Conservation (phyloP, 2,113 vertebrate genomes). For the Ariopsis seemanni region DNA sequence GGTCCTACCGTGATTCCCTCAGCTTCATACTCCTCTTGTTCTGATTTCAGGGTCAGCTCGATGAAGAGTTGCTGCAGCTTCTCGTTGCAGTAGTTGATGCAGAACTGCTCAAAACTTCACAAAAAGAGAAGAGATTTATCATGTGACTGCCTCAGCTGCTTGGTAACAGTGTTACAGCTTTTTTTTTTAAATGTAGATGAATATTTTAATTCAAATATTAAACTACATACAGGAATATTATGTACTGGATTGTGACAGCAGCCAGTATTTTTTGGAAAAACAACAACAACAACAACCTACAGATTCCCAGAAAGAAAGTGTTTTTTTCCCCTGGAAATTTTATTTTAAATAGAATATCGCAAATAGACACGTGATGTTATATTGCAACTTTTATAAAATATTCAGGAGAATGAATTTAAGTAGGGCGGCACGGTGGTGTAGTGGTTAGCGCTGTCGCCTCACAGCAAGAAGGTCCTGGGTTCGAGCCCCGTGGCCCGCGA, state of each 20-base stretch:
- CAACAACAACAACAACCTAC: too few species aligned
- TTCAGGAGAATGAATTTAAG: neutral
- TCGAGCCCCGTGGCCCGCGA: too few species aligned
- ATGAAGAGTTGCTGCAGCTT: slow-evolving; percentile 98
- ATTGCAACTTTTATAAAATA: neutral
- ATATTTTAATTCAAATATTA: neutral
- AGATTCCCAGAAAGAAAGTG: too few species aligned
- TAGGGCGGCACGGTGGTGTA: too few species aligned
- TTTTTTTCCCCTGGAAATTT: neutral
- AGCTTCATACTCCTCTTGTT: slow-evolving; percentile 95
- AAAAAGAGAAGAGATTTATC: neutral
- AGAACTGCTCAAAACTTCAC: slow-evolving; percentile 95
- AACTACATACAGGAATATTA: neutral
- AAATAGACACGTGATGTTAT: neutral
- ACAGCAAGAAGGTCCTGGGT: too few species aligned
- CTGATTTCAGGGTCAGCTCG: slow-evolving; percentile 92
- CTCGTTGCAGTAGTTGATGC: slow-evolving; percentile 98
- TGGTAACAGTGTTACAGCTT: neutral
- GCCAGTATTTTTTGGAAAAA: neutral
- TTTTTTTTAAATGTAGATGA: neutral
- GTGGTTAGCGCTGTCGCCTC: too few species aligned
- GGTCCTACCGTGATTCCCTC: slow-evolving; percentile 87
- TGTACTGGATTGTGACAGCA: neutral
- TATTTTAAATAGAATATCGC: neutral
- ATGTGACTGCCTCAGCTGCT: neutral